A percentile compares a stretch with the other conserved stretches of the same genome.
phyloP scores from a whole-genome alignment of 2,797 vertebrate genomes.

The Acanthurus lineatus region DNA sequence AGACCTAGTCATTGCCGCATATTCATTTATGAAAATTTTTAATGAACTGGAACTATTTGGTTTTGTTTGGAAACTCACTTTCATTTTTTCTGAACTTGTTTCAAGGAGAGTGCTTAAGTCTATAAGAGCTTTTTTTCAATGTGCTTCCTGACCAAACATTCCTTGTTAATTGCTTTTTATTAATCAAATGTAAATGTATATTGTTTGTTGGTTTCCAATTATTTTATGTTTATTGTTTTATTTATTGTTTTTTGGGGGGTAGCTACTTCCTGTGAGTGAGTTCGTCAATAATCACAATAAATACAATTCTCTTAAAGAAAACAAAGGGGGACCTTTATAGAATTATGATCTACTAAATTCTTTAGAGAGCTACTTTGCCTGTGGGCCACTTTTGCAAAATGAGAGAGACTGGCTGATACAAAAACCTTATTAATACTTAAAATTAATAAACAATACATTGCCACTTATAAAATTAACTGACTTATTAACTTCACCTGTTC shows the following conservation, averaged over 20 bases:
- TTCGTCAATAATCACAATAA: neutral
- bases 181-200: neutral
- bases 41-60: neutral
- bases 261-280: neutral
- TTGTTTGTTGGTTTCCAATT: conserved; percentile 2
- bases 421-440: too few relatives aligned
- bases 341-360: neutral
- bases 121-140: neutral
- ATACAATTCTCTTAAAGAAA: neutral
- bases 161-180: neutral
- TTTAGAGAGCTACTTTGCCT: neutral
- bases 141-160: neutral
- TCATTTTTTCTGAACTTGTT: neutral
- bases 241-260: neutral
- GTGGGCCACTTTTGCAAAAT: too few relatives aligned
- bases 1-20: neutral
- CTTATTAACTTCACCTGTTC: too few relatives aligned
- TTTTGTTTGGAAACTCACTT: neutral
- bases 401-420: neutral
- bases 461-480: too few relatives aligned
- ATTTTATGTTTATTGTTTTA: too few relatives aligned
- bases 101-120: neutral
- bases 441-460: too few relatives aligned
- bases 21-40: neutral
- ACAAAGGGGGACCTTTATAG: too few relatives aligned